Base-by-base conservation (phyloP, 1,140 invertebrate genomes). In the Drosophila setifemur region DNA sequence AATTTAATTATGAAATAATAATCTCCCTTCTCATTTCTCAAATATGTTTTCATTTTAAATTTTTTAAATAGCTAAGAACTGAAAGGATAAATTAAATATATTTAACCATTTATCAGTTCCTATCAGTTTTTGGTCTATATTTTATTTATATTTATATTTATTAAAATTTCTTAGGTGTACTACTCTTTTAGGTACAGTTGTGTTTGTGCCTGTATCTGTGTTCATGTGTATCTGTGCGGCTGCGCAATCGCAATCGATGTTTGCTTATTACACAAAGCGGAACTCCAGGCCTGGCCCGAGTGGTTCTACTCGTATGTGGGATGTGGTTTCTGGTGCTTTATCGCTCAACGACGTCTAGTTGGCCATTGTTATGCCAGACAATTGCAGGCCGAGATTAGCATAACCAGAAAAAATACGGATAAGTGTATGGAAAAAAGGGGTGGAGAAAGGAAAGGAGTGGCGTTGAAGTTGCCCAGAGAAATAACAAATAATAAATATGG, bases 221-320 rank as follows among this genome's bases (percentile, higher is more conserved):
- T 50, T 18, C 43, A 37, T 44, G 58, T 28, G 63, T n/a, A 61
- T 14, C 28, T 28, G 49, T 11, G 39, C 64, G 53, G 42, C 67
- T 71, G 64, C 64, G 53, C 50, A 72, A 72, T 72, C 39, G 48
- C 70, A 40, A 58, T 61, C 67, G 53, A 70, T 58, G 48, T 52
- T 61, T 49, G 57, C 55, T 71, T 86, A 57, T 81, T 69, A 75
- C 81, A 75, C 43, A 86, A 86, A 86, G 79, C 79, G 79, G 79
- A 85, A 85, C 79, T 85, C 67, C 53, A 70, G 53, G 47, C 57
- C 60, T 49, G 33, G 25, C 49, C 47, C 26, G 43, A 55, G 50
- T 42, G 35, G 23, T 69, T 55, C 49, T 68, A 37, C 33, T 37
- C 33, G 33, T 14, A 68, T 69, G 66, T 55, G 63, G 63, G 42